Conservation (phyloP, 2,797 vertebrate genomes). For the Sebastolobus alascanus region DNA sequence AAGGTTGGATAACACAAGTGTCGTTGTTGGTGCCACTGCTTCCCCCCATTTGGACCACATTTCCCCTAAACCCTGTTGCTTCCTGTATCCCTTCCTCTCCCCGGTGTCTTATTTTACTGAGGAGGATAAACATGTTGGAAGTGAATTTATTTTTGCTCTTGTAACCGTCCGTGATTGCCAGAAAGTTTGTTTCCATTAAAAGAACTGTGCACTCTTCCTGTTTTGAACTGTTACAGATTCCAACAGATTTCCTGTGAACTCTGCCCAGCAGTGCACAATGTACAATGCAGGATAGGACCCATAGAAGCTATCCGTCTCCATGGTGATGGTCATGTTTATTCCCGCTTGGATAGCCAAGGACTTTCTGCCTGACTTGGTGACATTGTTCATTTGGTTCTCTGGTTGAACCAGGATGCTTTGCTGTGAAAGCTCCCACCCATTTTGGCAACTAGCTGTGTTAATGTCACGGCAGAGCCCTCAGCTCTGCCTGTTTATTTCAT, state of each 20-base stretch:
- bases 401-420: slow-evolving; percentile 20
- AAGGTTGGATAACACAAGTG: not conserved
- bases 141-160: not conserved
- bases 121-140: not conserved
- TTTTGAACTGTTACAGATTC: slow-evolving; percentile 39
- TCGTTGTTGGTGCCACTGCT: not conserved
- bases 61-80: slow-evolving; percentile 3
- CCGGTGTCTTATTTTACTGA: slow-evolving; percentile 2
- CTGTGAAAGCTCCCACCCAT: slow-evolving; percentile 26
- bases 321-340: slow-evolving; percentile 30
- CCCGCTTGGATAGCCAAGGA: not conserved
- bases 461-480: slow-evolving; percentile 20
- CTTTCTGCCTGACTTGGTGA: slow-evolving; percentile 23
- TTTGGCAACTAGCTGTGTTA: slow-evolving; percentile 27
- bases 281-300: not conserved
- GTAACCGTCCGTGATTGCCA: not conserved
- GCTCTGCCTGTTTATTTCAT: slow-evolving; percentile 27
- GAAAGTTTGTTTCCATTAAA: slow-evolving; percentile 13
- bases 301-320: slow-evolving; percentile 2
- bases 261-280: not conserved
- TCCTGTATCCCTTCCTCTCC: not conserved
- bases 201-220: slow-evolving; percentile 42
- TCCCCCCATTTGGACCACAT: not conserved
- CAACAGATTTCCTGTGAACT: slow-evolving; percentile 49
- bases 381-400: slow-evolving; percentile 30